Conservation (phyloP, 2,113 vertebrate species). For the Ahaetulla prasina region DNA sequence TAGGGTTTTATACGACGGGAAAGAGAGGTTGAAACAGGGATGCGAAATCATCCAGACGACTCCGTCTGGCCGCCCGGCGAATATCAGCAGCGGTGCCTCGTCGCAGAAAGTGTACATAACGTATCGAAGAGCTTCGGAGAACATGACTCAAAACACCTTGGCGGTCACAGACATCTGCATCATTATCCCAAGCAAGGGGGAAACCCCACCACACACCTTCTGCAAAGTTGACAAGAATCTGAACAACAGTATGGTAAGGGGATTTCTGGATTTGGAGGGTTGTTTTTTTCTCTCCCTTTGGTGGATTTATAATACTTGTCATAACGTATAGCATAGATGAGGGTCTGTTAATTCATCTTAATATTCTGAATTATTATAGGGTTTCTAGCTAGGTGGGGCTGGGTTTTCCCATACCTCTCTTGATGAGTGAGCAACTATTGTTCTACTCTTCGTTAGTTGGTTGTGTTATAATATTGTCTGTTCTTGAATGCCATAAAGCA, state of each 20-base stretch:
- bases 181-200: constrained; percentile 93
- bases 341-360: neutral
- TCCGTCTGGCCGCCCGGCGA: constrained; percentile 88
- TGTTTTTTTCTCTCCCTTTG: accelerated
- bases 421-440: neutral
- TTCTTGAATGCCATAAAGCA: neutral
- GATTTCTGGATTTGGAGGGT: neutral
- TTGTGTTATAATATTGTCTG: neutral
- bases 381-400: neutral
- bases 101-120: constrained; percentile 94
- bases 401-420: neutral
- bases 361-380: neutral
- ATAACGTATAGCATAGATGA: neutral
- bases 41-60: constrained; percentile 95
- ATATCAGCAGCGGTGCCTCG: constrained; percentile 86
- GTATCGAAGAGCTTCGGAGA: constrained; percentile 87
- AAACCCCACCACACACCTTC: constrained; percentile 94
- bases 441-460: neutral
- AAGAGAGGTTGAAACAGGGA: constrained; percentile 91
- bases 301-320: neutral
- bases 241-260: constrained; percentile 94
- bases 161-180: constrained; percentile 96
- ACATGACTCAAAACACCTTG: constrained; percentile 84
- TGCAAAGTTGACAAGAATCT: constrained; percentile 98
- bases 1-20: constrained; percentile 95